Evolutionary conservation across 1,140 invertebrate species (phyloP).

Genomic region (Pararge aegeria): DNA sequence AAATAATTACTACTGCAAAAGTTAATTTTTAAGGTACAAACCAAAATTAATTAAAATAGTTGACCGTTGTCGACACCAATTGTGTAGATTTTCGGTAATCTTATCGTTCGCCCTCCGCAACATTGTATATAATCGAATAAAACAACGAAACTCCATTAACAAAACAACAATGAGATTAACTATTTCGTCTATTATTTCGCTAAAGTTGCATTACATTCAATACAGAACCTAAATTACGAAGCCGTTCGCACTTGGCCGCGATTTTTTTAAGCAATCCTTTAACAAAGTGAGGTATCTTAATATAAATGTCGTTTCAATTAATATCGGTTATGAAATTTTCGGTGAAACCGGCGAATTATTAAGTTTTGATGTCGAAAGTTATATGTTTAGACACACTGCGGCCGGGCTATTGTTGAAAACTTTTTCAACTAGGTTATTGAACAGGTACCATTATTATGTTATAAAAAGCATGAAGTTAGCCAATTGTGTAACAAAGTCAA

Average conservation of each 20-base stretch:
- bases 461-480: conserved; percentile 59
- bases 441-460: conserved; percentile 18
- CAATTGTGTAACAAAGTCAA: conserved; percentile 59
- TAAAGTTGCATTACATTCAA: conserved; percentile 1
- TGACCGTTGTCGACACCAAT: neutral
- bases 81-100: conserved; percentile 11
- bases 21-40: too few species aligned
- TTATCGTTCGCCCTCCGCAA: conserved; percentile 3
- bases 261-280: conserved; percentile 54
- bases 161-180: neutral
- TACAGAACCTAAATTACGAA: conserved; percentile 28
- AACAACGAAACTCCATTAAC: conserved; percentile 6
- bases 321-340: conserved; percentile 67
- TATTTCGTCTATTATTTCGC: conserved; percentile 8
- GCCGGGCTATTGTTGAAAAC: conserved; percentile 34
- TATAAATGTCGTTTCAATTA: conserved; percentile 45
- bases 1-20: too few species aligned
- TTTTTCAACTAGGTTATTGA: conserved; percentile 27
- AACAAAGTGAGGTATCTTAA: conserved; percentile 41
- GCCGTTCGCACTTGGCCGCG: conserved; percentile 38
- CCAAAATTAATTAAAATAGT: neutral
- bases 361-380: conserved; percentile 54
- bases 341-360: conserved; percentile 67
- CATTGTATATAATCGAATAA: conserved; percentile 23
- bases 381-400: conserved; percentile 32